Conservation (phyloP, 2,113 vertebrate species). For the Nerophis lumbriciformis region DNA sequence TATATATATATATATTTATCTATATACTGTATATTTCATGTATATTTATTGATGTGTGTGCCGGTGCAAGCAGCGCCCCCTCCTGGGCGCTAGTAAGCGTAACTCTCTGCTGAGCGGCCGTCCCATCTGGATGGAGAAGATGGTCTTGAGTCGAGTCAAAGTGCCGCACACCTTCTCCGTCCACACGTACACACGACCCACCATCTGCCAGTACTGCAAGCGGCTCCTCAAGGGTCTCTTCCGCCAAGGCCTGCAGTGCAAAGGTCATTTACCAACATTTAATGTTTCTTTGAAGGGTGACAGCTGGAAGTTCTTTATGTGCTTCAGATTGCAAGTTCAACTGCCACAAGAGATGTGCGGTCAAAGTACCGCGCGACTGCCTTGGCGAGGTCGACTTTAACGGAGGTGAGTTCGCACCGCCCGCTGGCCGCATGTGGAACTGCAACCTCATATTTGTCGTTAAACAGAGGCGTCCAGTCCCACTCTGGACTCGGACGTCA, state of each 20-base stretch:
- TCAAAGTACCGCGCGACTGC: conserved; percentile 89
- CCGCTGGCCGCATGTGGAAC: neutral
- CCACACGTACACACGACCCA: conserved; percentile 91
- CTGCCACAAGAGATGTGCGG: conserved; percentile 92
- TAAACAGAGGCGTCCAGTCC: conserved; percentile 79
- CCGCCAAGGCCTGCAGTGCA: conserved; percentile 95
- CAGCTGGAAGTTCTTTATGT: neutral
- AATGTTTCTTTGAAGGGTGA: no score
- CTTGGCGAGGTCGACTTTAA: conserved; percentile 90
- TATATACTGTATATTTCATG: no score
- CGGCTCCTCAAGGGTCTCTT: conserved; percentile 91
- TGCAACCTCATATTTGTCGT: neutral
- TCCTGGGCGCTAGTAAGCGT: conserved; percentile 82
- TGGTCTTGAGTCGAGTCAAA: conserved; percentile 91
- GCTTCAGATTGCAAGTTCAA: conserved; percentile 91
- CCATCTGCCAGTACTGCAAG: conserved; percentile 93
- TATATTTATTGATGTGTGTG: neutral
- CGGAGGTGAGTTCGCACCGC: conserved; percentile 76
- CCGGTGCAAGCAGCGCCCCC: conserved; percentile 67
- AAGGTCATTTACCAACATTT: conserved; percentile 68
- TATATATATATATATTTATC: no score
- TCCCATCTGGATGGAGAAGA: conserved; percentile 97
- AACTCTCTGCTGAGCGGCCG: conserved; percentile 86
- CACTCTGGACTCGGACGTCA: conserved; percentile 80
- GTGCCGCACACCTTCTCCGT: conserved; percentile 95